Conservation (phyloP, 2,113 vertebrate species). For the Lonchura striata region DNA sequence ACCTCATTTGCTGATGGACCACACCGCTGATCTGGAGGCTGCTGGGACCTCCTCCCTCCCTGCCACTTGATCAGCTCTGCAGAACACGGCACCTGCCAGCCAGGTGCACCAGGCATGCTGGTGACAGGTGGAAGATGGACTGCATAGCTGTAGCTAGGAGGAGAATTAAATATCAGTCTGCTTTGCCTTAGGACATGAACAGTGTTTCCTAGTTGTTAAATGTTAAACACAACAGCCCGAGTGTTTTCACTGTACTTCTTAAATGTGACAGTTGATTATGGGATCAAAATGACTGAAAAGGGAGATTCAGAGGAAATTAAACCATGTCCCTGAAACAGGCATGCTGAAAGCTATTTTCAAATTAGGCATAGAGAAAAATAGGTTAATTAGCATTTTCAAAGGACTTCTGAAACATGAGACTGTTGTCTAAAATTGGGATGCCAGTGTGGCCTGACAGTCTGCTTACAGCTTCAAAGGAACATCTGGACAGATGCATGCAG, state of each 20-base stretch:
- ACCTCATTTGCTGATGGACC: not conserved
- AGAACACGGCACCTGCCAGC: not conserved
- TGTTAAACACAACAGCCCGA: not conserved
- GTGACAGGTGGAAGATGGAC: not conserved
- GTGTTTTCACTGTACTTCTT: not conserved
- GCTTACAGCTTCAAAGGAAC: not conserved
- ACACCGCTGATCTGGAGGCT: not conserved
- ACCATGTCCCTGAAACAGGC: not conserved
- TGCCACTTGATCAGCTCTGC: not conserved
- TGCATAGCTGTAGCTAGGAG: not conserved
- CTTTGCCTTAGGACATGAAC: not conserved
- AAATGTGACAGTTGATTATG: not conserved
- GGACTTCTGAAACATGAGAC: not conserved
- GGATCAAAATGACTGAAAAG: not conserved
- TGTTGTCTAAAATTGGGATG: not conserved
- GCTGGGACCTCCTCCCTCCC: not conserved
- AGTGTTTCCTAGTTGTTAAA: not conserved
- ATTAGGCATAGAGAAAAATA: not conserved
- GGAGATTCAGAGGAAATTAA: not conserved
- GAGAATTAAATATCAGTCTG: not conserved
- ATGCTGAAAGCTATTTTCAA: not conserved
- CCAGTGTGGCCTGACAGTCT: not conserved
- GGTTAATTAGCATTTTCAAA: not conserved
- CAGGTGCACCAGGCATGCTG: not conserved
- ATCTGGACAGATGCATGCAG: not conserved